Conservation (phyloP, 2,113 vertebrate species). For the Lanius collurio region DNA sequence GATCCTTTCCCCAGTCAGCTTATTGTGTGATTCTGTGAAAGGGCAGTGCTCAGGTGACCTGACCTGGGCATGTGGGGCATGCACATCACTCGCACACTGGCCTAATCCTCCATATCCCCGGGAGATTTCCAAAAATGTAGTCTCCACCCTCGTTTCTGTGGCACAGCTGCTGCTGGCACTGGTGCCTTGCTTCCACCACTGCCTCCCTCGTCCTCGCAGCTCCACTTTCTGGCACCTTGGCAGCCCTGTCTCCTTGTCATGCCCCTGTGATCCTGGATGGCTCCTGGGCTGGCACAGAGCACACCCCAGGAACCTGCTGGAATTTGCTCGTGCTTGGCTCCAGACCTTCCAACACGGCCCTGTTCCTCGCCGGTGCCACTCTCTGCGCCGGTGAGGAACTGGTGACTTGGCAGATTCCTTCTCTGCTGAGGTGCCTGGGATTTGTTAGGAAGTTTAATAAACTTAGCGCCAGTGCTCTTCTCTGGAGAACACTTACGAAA, state of each 20-base stretch:
- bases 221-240: neutral
- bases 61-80: neutral
- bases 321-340: neutral
- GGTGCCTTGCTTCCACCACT: neutral
- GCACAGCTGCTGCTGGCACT: neutral
- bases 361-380: rapidly evolving
- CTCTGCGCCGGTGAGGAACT: rapidly evolving
- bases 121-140: neutral
- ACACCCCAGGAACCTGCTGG: neutral
- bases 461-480: neutral
- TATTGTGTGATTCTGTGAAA: neutral
- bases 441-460: neutral
- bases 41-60: neutral
- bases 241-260: neutral
- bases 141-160: neutral
- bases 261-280: neutral
- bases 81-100: neutral
- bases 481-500: neutral
- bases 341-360: rapidly evolving
- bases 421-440: neutral
- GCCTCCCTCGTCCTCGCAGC: neutral
- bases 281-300: neutral
- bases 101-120: neutral
- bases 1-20: neutral
- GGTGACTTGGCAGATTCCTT: neutral